These are phyloP conservation scores for Pachypsylla venusta DNA, from an alignment of 1,140 invertebrate genomes.

Conservation along the genomic window DNA sequence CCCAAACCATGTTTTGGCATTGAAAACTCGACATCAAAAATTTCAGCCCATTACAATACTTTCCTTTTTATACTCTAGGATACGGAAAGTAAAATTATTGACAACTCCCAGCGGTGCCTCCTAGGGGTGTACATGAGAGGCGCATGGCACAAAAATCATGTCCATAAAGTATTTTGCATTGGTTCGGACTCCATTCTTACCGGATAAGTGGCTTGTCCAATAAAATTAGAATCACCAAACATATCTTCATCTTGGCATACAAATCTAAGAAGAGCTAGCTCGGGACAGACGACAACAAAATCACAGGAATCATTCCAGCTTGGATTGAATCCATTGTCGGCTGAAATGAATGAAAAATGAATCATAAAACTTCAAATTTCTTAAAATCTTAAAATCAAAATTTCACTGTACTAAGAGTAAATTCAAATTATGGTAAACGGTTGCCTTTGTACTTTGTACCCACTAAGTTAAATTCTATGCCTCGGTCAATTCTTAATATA, in stretches of 20 bases:
- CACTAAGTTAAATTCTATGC: no score
- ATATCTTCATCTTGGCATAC: conserved; percentile 94
- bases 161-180: neutral
- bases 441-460: no score
- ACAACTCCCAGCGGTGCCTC: neutral
- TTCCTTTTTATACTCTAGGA: neutral
- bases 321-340: conserved; percentile 94
- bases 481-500: no score
- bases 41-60: neutral
- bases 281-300: conserved; percentile 76
- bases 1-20: neutral
- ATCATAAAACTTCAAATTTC: no score
- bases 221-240: conserved; percentile 93
- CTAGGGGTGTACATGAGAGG: neutral
- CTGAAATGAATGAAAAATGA: conserved; percentile 37
- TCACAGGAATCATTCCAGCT: conserved; percentile 81
- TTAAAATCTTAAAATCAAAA: no score
- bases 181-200: conserved; percentile 32
- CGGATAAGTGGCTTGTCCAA: conserved; percentile 91
- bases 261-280: conserved; percentile 81
- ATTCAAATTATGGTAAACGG: no score
- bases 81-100: conserved; percentile 12
- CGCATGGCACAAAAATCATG: neutral
- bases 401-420: no score
- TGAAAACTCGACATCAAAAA: neutral